Percentiles rank a stretch among this genome's conserved stretches.
phyloP scores from a whole-genome alignment of 2,113 vertebrate genomes.

The Brienomyrus brachyistius region DNA sequence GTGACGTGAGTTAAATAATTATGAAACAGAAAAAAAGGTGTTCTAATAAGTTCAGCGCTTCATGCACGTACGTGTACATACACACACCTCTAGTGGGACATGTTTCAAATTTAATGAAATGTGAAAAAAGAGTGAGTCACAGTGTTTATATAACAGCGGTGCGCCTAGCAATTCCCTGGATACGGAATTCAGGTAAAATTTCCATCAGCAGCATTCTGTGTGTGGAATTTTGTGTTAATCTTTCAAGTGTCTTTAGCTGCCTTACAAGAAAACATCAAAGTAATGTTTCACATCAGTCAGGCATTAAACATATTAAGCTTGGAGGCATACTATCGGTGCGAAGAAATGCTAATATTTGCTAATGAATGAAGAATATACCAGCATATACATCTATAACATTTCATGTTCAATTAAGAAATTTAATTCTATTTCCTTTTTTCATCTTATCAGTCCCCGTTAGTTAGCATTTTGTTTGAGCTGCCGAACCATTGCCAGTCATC shows the following conservation, averaged over 20 bases:
- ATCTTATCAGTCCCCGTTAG: background rate
- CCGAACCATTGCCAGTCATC: background rate
- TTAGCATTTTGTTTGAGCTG: background rate
- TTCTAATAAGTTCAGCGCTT: constrained; percentile 8
- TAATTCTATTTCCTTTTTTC: background rate
- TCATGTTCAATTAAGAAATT: background rate
- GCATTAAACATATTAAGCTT: constrained; percentile 70
- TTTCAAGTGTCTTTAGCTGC: constrained; percentile 55
- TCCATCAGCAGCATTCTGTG: constrained; percentile 65
- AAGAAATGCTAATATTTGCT: constrained; percentile 52
- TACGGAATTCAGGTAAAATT: constrained; percentile 63
- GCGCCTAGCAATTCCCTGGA: constrained; percentile 54
- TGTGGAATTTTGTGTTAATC: constrained; percentile 70
- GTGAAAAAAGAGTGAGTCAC: constrained; percentile 52
- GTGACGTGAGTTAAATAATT: constrained; percentile 1
- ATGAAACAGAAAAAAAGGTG: background rate
- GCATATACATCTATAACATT: background rate
- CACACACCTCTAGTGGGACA: background rate
- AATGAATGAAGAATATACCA: constrained; percentile 46
- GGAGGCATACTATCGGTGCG: constrained; percentile 52
- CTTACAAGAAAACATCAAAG: constrained; percentile 65
- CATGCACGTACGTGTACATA: background rate
- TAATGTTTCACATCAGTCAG: constrained; percentile 59
- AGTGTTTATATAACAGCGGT: constrained; percentile 65
- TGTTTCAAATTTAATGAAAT: constrained; percentile 57